Percentiles rank a stretch among this genome's conserved stretches.
Evolutionary conservation across 2,888 invertebrate species (phyloP).

Genomic region (Drosophila kuntzei): DNA sequence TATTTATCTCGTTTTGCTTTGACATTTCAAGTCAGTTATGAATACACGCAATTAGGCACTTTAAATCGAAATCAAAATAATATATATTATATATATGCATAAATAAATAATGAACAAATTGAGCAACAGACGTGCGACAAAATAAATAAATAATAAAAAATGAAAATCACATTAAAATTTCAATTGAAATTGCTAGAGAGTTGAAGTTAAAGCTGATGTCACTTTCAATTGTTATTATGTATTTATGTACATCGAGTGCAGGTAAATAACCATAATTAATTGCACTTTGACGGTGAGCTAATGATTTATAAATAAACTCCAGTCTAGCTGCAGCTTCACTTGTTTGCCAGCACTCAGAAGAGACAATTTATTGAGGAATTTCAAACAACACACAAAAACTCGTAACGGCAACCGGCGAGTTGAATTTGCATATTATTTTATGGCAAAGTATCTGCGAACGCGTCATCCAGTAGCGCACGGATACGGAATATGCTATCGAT

Average conservation of each 20-base stretch:
- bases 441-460: constrained; percentile 40
- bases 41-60: constrained; percentile 61
- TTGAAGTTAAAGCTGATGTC: constrained; percentile 58
- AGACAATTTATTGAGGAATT: constrained; percentile 40
- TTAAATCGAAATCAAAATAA: constrained; percentile 36
- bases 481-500: constrained; percentile 21
- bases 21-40: constrained; percentile 35
- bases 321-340: constrained; percentile 38
- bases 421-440: constrained; percentile 61
- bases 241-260: constrained; percentile 21
- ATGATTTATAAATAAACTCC: constrained; percentile 66
- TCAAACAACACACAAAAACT: constrained; percentile 23
- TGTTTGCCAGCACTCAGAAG: constrained; percentile 8
- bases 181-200: constrained; percentile 13
- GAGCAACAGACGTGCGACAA: constrained; percentile 15
- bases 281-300: constrained; percentile 56
- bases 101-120: constrained; percentile 39
- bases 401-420: constrained; percentile 28
- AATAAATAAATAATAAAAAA: constrained; percentile 23
- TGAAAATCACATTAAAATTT: constrained; percentile 11
- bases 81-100: constrained; percentile 10
- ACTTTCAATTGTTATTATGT: constrained; percentile 55
- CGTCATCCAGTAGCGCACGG: constrained; percentile 50
- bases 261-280: constrained; percentile 43
- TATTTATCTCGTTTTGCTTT: constrained; percentile 25